Conservation (phyloP, 2,113 vertebrate genomes). For the Phyllostomus hastatus region DNA sequence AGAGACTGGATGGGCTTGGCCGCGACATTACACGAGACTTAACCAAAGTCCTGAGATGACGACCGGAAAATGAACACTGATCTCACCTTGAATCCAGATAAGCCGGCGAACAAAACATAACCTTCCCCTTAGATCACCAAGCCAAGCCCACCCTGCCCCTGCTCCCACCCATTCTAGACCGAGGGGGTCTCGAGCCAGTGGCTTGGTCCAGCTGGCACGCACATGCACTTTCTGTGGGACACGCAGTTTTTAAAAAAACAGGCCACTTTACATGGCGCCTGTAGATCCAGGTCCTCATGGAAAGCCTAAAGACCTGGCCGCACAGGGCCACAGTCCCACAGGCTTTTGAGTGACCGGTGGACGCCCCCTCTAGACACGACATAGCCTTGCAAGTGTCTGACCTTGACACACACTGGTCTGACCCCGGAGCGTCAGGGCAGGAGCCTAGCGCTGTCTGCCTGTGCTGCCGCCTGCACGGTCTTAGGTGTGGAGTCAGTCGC, state of each 20-base stretch:
- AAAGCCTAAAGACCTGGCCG: neutral
- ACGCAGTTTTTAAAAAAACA: neutral
- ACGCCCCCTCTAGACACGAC: neutral
- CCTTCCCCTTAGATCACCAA: neutral
- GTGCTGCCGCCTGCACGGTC: rapidly evolving
- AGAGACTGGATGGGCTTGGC: neutral
- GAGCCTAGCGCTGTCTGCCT: neutral
- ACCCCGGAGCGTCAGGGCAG: too few species aligned
- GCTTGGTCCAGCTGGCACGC: neutral
- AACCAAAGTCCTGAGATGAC: slow-evolving; percentile 45
- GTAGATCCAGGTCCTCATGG: neutral
- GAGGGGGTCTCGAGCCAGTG: neutral
- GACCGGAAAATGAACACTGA: slow-evolving; percentile 35
- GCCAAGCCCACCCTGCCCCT: neutral
- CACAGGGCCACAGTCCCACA: neutral
- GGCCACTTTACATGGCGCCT: neutral
- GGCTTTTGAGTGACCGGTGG: neutral
- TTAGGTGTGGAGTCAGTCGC: rapidly evolving
- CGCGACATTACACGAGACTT: slow-evolving; percentile 22
- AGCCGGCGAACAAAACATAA: neutral
- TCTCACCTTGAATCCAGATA: neutral
- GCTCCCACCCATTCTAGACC: neutral
- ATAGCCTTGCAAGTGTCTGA: neutral
- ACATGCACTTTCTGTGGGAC: neutral
- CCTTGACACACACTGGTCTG: neutral